Percentiles rank a stretch among this genome's conserved stretches.
Conservation (phyloP, 2,797 vertebrate species). For the Epinephelus coioides region DNA sequence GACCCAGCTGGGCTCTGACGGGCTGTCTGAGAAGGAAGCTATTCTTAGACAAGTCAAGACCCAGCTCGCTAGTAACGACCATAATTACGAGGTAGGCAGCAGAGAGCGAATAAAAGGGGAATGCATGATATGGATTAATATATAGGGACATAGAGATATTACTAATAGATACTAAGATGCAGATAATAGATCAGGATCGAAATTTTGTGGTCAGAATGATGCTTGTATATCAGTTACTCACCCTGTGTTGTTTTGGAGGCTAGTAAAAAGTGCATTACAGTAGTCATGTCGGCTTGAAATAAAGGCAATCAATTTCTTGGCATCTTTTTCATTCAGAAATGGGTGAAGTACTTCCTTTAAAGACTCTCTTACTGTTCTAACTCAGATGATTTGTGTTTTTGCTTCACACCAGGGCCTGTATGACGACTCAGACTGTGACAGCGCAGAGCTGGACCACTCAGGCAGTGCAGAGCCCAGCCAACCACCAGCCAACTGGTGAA, state of each 20-base stretch:
- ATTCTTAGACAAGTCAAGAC: slow-evolving; percentile 87
- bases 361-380: slow-evolving; percentile 1
- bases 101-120: neutral
- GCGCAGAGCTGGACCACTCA: slow-evolving; percentile 91
- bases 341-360: no score
- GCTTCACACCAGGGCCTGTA: slow-evolving; percentile 75
- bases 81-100: slow-evolving; percentile 81
- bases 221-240: no score
- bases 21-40: slow-evolving; percentile 90
- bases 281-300: no score
- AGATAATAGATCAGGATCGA: neutral
- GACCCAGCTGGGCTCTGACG: slow-evolving; percentile 81
- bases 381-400: neutral
- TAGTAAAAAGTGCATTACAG: no score
- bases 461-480: slow-evolving; percentile 87
- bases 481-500: slow-evolving; percentile 89
- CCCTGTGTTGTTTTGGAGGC: no score
- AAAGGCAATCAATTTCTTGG: no score
- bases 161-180: neutral
- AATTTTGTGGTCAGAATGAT: no score
- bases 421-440: slow-evolving; percentile 95
- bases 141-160: neutral
- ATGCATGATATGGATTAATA: neutral
- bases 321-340: no score
- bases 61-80: slow-evolving; percentile 88